Conservation (phyloP, 2,113 vertebrate species). For the Paratilapia polleni region DNA sequence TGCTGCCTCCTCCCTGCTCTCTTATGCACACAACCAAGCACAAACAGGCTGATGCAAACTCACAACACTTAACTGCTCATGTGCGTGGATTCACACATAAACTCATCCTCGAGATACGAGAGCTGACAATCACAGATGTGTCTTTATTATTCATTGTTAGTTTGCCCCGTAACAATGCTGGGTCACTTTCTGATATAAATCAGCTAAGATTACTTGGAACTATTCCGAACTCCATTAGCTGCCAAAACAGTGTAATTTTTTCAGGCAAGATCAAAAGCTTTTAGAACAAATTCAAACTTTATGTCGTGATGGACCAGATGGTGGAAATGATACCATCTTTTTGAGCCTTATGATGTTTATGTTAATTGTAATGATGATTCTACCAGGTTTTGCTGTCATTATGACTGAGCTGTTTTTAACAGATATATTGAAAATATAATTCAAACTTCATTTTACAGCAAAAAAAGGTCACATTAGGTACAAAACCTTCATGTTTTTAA, state of each 20-base stretch:
- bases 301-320: constrained; percentile 27
- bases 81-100: neutral
- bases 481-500: neutral
- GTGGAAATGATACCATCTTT: constrained; percentile 5
- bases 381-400: neutral
- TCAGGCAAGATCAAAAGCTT: constrained; percentile 17
- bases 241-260: constrained; percentile 14
- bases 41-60: constrained; percentile 28
- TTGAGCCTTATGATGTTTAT: neutral
- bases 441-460: neutral
- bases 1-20: constrained; percentile 40
- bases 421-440: neutral
- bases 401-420: neutral
- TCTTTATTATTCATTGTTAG: constrained; percentile 55
- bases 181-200: constrained; percentile 39
- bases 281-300: constrained; percentile 7
- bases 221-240: constrained; percentile 21
- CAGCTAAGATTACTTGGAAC: constrained; percentile 32
- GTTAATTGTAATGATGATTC: neutral
- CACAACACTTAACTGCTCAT: neutral
- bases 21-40: constrained; percentile 40
- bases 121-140: constrained; percentile 39
- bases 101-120: neutral
- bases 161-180: constrained; percentile 32
- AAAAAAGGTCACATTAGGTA: neutral